Evolutionary conservation across 1,140 invertebrate species (phyloP), one percentile per base, ranked within the genome.

Genomic region (Eriosoma lanigerum): DNA sequence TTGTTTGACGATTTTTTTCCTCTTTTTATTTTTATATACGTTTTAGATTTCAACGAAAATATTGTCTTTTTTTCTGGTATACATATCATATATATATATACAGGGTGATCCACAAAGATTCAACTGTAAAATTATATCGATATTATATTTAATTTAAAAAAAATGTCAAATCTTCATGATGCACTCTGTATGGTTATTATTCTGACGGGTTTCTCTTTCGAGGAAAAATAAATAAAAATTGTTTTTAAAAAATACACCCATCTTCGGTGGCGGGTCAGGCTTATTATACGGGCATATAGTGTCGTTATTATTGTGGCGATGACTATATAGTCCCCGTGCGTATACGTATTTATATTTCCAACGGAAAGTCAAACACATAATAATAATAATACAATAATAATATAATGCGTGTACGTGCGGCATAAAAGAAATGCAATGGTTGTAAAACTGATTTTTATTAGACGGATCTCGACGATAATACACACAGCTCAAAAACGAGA

Each of bases 391-490:
- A 48, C 10, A 68, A 68, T 26, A 46, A 48, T 17, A 48, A 48
- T 48, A 48, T 48, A 68, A 46, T 24, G 24, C 66, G 44, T 32
- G 19, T 68, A 68, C 66, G 66, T 68, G 66, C 21, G 21, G 21
- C 26, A 68, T 68, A 68, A 68, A 68, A 48, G 66, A 68, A 24
- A 48, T n/a, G 44, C 21, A n/a, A 68, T 48, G 66, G 66, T 17
- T 68, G 66, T 68, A 68, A 68, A 68, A 68, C 38, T 48, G 29
- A 66, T 66, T 66, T 68, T 68, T 68, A 68, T 68, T 68, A 48
- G 66, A 68, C 44, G 66, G 66, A 68, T 68, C 44, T 68, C 38
- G 44, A 48, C 44, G 66, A 68, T 68, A 48, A 68, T 68, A 24
- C 13, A 12, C 32, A 8, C 8, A 48, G 44, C 66, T 68, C 21